A percentile compares a stretch with the other conserved stretches of the same genome.
Conservation (phyloP, 2,888 invertebrate genomes). For the Eledona agricola region DNA sequence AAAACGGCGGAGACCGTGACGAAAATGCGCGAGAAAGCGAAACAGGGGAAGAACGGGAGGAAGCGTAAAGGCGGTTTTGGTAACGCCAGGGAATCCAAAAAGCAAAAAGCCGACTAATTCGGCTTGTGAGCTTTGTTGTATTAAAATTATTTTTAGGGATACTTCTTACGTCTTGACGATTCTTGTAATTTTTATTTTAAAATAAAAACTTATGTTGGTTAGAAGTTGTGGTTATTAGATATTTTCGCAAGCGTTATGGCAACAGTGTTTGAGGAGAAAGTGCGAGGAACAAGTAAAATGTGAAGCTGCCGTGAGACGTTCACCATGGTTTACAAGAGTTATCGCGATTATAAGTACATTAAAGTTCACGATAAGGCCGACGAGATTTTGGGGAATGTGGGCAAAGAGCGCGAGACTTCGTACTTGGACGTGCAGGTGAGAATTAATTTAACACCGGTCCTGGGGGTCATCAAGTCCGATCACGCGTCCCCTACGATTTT, state of each 20-base stretch:
- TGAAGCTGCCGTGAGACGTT: slow-evolving; percentile 20
- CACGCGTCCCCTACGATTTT: background rate
- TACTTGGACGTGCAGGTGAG: slow-evolving; percentile 28
- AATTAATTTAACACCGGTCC: slow-evolving; percentile 14
- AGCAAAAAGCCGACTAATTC: slow-evolving; percentile 31
- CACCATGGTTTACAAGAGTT: slow-evolving; percentile 30
- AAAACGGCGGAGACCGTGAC: slow-evolving; percentile 71
- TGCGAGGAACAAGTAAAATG: slow-evolving; percentile 25
- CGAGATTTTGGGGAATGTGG: slow-evolving; percentile 15
- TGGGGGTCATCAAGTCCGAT: slow-evolving; percentile 8
- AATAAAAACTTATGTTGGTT: background rate
- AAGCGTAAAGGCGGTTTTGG: slow-evolving; percentile 57
- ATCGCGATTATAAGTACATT: slow-evolving; percentile 27
- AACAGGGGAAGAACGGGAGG: slow-evolving; percentile 49
- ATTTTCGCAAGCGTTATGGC: slow-evolving; percentile 8
- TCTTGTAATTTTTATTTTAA: background rate
- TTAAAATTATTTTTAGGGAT: no score
- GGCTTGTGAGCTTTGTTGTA: no score
- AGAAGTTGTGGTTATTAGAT: slow-evolving; percentile 4
- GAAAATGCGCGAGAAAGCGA: slow-evolving; percentile 63
- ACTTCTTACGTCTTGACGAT: no score
- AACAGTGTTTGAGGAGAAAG: slow-evolving; percentile 31
- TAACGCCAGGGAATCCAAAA: slow-evolving; percentile 41
- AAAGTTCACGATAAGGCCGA: slow-evolving; percentile 23
- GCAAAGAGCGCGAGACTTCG: slow-evolving; percentile 13